These are phyloP conservation scores for Heliconius hermathena DNA, from an alignment of 1,140 invertebrate species.

Conservation along the genomic window DNA sequence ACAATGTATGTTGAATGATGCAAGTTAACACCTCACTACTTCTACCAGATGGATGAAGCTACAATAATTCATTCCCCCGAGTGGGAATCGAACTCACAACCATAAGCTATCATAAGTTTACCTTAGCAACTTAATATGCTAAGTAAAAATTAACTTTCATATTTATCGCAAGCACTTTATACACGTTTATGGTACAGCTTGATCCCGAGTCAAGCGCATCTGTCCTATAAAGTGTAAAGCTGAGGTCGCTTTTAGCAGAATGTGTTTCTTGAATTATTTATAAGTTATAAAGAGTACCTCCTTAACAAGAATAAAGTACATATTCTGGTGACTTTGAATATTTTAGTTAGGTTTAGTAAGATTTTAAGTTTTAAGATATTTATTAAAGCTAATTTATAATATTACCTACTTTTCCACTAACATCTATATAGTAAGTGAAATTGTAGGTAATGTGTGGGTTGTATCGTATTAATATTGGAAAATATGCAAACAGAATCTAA, in stretches of 20 bases:
- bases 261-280: constrained; percentile 39
- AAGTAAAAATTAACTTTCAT: constrained; percentile 8
- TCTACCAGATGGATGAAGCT: no score
- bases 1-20: no score
- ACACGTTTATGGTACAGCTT: constrained; percentile 32
- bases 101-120: neutral
- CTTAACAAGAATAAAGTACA: neutral
- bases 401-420: no score
- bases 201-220: constrained; percentile 39
- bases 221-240: constrained; percentile 27
- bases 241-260: constrained; percentile 34
- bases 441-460: neutral
- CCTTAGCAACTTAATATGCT: neutral
- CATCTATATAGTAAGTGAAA: neutral
- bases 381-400: no score
- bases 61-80: no score
- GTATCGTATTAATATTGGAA: neutral
- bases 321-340: neutral
- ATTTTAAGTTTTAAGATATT: neutral
- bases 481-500: no score
- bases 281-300: neutral
- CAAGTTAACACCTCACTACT: no score
- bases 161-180: constrained; percentile 10
- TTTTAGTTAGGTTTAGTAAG: neutral
- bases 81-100: no score